phyloP scores from a whole-genome alignment of 2,888 invertebrate genomes.

The Sinotaia quadrata region DNA sequence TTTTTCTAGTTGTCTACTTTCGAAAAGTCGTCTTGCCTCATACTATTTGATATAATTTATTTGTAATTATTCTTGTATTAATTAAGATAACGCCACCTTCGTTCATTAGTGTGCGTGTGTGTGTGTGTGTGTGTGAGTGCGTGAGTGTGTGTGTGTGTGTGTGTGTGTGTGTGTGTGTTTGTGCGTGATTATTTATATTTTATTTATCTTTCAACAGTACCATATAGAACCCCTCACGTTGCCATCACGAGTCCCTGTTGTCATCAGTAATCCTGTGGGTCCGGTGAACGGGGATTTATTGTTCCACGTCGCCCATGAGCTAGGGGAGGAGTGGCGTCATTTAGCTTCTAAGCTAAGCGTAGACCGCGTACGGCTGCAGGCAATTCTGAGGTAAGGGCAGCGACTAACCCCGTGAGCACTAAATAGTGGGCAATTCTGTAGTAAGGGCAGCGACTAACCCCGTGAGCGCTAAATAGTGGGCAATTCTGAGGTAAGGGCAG shows the following conservation, averaged over 20 bases:
- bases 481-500: no score
- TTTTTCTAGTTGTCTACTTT: no score
- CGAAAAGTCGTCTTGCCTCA: no score
- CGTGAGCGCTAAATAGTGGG: no score
- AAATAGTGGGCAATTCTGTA: no score
- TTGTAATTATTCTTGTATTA: no score
- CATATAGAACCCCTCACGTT: conserved; percentile 50
- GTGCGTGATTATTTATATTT: background rate
- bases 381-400: conserved; percentile 40
- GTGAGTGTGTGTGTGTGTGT: background rate
- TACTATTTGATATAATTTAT: no score
- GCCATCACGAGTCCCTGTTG: conserved; percentile 54
- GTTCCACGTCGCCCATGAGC: conserved; percentile 53
- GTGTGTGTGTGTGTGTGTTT: background rate
- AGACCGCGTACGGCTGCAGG: conserved; percentile 57
- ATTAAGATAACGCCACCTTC: no score
- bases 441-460: no score
- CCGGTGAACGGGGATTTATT: conserved; percentile 56
- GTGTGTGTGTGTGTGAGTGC: conserved; percentile 2
- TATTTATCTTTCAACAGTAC: conserved; percentile 44
- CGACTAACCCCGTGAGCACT: background rate
- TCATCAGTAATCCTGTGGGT: conserved; percentile 49
- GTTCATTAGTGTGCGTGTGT: background rate
- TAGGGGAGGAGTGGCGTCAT: conserved; percentile 66
- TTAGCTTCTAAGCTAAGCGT: conserved; percentile 62